Conservation (phyloP, 1,140 invertebrate genomes). For the Rhopalosiphum padi region DNA sequence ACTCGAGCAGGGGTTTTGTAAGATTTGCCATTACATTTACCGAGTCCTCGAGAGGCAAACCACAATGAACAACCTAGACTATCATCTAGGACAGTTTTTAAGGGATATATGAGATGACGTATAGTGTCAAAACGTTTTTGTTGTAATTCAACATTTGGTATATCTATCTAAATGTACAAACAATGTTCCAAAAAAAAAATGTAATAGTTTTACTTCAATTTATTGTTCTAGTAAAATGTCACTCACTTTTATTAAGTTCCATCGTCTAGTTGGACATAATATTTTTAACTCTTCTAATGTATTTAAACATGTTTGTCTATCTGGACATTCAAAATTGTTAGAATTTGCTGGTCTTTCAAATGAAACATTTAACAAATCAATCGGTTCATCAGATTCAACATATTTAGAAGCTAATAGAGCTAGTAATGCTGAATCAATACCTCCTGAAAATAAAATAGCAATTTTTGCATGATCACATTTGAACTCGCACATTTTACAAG, state of each 20-base stretch:
- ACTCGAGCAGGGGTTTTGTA: slow-evolving; percentile 75
- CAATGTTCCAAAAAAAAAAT: background rate
- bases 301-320: slow-evolving; percentile 78
- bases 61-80: slow-evolving; percentile 92
- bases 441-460: slow-evolving; percentile 93
- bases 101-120: slow-evolving; percentile 80
- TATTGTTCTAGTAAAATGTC: slow-evolving; percentile 56
- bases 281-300: slow-evolving; percentile 76
- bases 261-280: slow-evolving; percentile 74
- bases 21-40: slow-evolving; percentile 64
- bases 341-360: slow-evolving; percentile 71
- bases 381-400: slow-evolving; percentile 73
- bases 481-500: slow-evolving; percentile 71
- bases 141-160: slow-evolving; percentile 74
- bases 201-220: background rate
- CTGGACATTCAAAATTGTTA: slow-evolving; percentile 72
- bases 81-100: slow-evolving; percentile 91
- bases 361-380: slow-evolving; percentile 97
- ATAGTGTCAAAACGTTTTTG: slow-evolving; percentile 69
- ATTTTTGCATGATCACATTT: slow-evolving; percentile 73
- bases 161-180: slow-evolving; percentile 72
- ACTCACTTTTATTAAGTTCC: slow-evolving; percentile 75
- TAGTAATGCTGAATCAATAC: slow-evolving; percentile 91
- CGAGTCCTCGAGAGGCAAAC: slow-evolving; percentile 86
- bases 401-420: slow-evolving; percentile 80